Conservation (phyloP, 2,797 vertebrate genomes). For the Lepus townsendii region DNA sequence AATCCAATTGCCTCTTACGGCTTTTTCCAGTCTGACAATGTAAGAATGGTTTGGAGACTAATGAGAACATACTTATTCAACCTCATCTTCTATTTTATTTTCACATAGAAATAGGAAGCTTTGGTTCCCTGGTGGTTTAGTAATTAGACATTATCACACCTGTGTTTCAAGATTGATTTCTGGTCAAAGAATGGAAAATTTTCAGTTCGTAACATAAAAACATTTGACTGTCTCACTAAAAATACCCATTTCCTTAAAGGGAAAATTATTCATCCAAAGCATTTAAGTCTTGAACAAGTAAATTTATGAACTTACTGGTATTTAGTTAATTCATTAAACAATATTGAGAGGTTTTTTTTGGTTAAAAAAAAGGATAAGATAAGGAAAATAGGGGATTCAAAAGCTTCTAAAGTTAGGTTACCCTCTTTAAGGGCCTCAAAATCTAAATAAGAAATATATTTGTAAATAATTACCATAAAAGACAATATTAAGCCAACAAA, state of each 20-base stretch:
- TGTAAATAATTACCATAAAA: constrained; percentile 35
- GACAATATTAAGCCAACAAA: not conserved
- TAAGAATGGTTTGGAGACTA: constrained; percentile 60
- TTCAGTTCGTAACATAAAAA: constrained; percentile 59
- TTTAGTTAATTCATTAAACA: constrained; percentile 53
- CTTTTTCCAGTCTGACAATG: constrained; percentile 5
- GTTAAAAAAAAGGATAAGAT: not conserved
- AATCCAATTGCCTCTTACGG: not conserved
- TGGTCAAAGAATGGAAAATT: constrained; percentile 66
- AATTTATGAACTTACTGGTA: constrained; percentile 31
- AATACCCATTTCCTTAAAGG: constrained; percentile 43
- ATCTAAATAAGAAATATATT: constrained; percentile 1
- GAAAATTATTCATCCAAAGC: constrained; percentile 6
- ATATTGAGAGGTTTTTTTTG: not conserved
- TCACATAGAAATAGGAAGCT: constrained; percentile 72
- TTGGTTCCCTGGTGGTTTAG: constrained; percentile 60
- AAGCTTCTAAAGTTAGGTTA: not conserved
- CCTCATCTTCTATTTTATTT: constrained; percentile 67
- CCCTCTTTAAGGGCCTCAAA: not conserved
- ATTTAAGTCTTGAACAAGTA: constrained; percentile 36
- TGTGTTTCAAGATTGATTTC: constrained; percentile 73
- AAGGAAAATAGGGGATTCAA: not conserved
- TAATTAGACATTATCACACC: constrained; percentile 75
- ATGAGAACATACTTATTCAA: constrained; percentile 68
- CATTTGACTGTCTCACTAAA: constrained; percentile 41